Base-by-base conservation (phyloP, 2,888 invertebrate genomes). In the Dyspetes luteomarginatus region DNA sequence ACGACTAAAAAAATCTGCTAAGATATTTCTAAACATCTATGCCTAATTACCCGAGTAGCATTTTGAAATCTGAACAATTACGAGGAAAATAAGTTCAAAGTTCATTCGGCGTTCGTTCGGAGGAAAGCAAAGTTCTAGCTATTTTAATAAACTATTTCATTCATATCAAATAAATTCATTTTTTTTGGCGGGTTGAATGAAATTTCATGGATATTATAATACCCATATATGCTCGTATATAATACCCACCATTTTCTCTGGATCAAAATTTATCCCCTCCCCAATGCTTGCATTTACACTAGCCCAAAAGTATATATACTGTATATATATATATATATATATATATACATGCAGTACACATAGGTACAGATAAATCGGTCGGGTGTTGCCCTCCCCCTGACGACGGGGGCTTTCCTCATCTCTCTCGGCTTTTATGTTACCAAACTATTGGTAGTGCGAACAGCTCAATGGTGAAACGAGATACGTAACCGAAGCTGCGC, bases 381-480 rank as follows among this genome's bases (percentile, higher is more conserved):
- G 83, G 83, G 80, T 85, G 83, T 81, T 79, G 58, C 78, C 86
- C 52, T 67, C 60, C 60, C 73, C 36, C 77, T 30, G 5, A 22
- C 22, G 36, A 36, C 56, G 55, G 68, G 26, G 72, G 52, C 45
- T 74, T 65, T 65, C 17, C 43, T 43, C 45, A 30, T 56, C 52
- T 68, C 72, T 43, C 76, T 58, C 86, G 86, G 88, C 85, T 86
- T 88, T 89, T 89, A 89, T 88, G 88, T 74, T 88, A 88, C 87
- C 87, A 89, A 90, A 90, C 90, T 90, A 90, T 90, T 88, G 90
- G 88, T 88, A 89, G 90, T 88, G 89, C 86, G 89, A 90, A 90
- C 89, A 87, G 89, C 90, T 91, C 90, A 90, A 91, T 90, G 88
- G 90, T 90, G 91, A 90, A 91, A 91, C 89, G 88, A 80, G 91